Evolutionary conservation across 2,113 vertebrate genomes (phyloP).

Genomic region (Coptodon rendalli): DNA sequence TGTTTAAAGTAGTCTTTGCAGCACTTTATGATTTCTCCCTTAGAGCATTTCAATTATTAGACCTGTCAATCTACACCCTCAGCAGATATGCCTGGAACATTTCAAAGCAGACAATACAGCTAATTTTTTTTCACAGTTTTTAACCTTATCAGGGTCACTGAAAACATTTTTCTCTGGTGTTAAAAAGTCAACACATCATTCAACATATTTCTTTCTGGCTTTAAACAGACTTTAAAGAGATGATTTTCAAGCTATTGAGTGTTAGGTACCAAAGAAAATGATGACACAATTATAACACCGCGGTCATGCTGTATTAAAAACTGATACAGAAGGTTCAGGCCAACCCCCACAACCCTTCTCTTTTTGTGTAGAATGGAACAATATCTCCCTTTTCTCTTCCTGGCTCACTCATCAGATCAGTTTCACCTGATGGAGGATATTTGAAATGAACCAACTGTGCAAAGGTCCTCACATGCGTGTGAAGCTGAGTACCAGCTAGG

Average conservation of each 20-base stretch:
- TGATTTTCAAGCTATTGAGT: neutral
- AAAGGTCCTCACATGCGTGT: neutral
- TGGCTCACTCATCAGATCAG: neutral
- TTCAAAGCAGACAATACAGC: neutral
- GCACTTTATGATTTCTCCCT: neutral
- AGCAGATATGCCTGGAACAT: neutral
- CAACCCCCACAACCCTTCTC: neutral
- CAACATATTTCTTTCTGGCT: neutral
- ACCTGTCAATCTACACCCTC: neutral
- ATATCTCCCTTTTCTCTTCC: neutral
- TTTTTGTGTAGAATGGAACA: neutral
- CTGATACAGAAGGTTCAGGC: neutral
- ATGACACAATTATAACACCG: neutral
- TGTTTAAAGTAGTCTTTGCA: neutral
- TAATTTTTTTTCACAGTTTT: neutral
- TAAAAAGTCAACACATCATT: neutral
- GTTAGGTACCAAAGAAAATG: neutral
- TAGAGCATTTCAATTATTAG: neutral
- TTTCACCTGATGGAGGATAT: neutral
- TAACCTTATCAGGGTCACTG: neutral
- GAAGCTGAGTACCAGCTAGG: neutral
- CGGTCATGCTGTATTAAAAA: neutral
- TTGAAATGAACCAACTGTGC: neutral
- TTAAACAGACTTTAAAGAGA: neutral
- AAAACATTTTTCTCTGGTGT: neutral